Evolutionary conservation across 2,797 vertebrate genomes (phyloP).

Genomic region (Lepilemur ruficaudatus): DNA sequence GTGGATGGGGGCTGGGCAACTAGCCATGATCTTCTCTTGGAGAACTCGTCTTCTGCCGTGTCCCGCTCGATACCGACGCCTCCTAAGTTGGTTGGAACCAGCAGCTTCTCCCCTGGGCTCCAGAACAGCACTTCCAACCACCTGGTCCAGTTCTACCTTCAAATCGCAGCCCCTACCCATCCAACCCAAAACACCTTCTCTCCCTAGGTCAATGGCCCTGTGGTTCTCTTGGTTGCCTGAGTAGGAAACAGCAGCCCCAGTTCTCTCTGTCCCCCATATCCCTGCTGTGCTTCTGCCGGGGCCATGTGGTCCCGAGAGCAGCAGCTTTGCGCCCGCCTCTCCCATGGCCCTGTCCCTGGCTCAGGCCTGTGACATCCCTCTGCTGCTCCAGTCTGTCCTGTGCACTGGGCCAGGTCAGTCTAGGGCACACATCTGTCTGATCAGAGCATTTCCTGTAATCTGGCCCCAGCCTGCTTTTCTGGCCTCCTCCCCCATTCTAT

Average conservation of each 20-base stretch:
- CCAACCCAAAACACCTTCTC: not conserved
- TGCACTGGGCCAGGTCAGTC: not conserved
- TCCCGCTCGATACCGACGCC: accelerated
- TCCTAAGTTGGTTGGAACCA: not conserved
- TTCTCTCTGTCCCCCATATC: not conserved
- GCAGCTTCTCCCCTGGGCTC: not conserved
- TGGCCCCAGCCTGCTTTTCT: not conserved
- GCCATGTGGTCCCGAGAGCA: not conserved
- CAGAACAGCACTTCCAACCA: not conserved
- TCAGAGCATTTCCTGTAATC: accelerated
- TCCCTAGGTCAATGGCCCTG: not conserved
- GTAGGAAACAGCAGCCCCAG: slow-evolving; percentile 58
- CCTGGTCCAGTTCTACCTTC: not conserved
- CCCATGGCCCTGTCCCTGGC: accelerated
- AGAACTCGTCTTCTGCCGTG: not conserved
- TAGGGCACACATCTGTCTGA: not conserved
- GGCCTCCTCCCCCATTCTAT: not conserved
- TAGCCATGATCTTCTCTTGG: not conserved
- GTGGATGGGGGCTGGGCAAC: too few species aligned
- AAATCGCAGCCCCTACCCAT: not conserved
- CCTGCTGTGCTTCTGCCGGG: accelerated
- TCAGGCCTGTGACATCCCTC: not conserved
- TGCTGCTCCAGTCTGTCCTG: not conserved
- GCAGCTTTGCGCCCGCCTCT: not conserved
- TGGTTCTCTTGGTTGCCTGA: not conserved